phyloP scores from a whole-genome alignment of 2,888 invertebrate genomes.

The Amphiduros pacificus region DNA sequence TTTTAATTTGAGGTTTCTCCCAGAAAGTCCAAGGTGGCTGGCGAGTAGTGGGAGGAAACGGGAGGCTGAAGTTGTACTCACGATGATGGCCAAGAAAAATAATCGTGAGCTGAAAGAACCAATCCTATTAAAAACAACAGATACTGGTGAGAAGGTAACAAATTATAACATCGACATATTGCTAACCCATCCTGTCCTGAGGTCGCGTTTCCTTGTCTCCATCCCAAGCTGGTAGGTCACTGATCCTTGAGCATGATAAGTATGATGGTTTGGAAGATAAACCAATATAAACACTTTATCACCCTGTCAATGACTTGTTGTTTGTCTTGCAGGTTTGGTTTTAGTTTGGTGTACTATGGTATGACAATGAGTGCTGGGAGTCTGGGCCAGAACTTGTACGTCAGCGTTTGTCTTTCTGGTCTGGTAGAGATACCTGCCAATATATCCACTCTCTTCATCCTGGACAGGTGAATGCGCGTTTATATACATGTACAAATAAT shows the following conservation, averaged over 20 bases:
- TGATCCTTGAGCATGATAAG: no score
- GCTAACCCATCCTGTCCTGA: neutral
- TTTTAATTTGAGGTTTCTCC: neutral
- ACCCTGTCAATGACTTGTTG: no score
- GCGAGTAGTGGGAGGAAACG: slow-evolving; percentile 28
- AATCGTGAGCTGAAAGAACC: no score
- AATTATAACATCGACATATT: neutral
- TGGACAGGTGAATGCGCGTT: no score
- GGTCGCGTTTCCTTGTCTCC: neutral
- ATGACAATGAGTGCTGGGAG: slow-evolving; percentile 76
- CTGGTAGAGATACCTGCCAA: slow-evolving; percentile 79
- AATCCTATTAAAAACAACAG: no score
- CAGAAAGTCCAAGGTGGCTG: slow-evolving; percentile 34
- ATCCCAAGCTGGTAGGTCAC: neutral
- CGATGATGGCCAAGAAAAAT: slow-evolving; percentile 22
- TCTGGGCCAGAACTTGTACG: slow-evolving; percentile 71
- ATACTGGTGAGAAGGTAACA: no score
- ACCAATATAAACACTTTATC: no score
- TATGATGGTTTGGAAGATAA: no score
- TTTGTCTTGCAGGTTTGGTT: slow-evolving; percentile 69
- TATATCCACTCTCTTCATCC: slow-evolving; percentile 64
- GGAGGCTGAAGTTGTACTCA: slow-evolving; percentile 29
- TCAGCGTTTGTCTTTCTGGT: slow-evolving; percentile 75
- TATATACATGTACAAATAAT: no score
- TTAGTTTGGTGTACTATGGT: slow-evolving; percentile 78